Percentiles rank a stretch among this genome's conserved stretches.
Evolutionary conservation across 2,797 vertebrate genomes (phyloP).

Genomic region (Scyliorhinus canicula): DNA sequence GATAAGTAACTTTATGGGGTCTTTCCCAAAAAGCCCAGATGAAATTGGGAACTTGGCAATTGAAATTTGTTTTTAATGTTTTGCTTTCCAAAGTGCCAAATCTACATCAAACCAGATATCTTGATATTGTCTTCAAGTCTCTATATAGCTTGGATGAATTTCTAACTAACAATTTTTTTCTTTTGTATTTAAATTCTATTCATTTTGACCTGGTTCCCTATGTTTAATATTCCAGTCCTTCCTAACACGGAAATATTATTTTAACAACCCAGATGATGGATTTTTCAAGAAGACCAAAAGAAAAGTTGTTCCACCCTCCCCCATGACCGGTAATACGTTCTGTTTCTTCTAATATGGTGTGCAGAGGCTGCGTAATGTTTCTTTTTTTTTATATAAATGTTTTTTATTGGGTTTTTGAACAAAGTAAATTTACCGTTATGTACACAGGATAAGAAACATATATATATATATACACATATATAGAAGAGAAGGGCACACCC

Average conservation of each 20-base stretch:
- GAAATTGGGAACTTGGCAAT: not conserved
- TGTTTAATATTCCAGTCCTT: conserved; percentile 70
- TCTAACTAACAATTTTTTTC: not conserved
- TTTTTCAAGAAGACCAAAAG: conserved; percentile 99
- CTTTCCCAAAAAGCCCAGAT: not conserved
- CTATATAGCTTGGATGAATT: not conserved
- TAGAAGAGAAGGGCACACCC: too few relatives aligned
- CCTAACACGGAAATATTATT: conserved; percentile 93
- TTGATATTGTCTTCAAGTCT: not conserved
- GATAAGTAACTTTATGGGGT: not conserved
- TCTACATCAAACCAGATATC: not conserved
- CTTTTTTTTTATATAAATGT: too few relatives aligned
- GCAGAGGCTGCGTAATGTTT: not conserved
- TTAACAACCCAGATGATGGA: conserved; percentile 97
- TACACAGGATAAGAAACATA: too few relatives aligned
- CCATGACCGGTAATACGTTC: conserved; percentile 83
- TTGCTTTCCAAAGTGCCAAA: not conserved
- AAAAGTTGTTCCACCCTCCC: conserved; percentile 95
- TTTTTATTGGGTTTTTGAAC: too few relatives aligned
- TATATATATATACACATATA: too few relatives aligned
- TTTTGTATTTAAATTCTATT: not conserved
- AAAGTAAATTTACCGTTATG: too few relatives aligned
- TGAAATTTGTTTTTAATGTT: not conserved
- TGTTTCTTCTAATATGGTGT: not conserved
- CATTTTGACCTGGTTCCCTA: not conserved